These are phyloP conservation scores for Ptychochromis oligacanthus DNA, from an alignment of 2,113 vertebrate species.

Conservation along the genomic window DNA sequence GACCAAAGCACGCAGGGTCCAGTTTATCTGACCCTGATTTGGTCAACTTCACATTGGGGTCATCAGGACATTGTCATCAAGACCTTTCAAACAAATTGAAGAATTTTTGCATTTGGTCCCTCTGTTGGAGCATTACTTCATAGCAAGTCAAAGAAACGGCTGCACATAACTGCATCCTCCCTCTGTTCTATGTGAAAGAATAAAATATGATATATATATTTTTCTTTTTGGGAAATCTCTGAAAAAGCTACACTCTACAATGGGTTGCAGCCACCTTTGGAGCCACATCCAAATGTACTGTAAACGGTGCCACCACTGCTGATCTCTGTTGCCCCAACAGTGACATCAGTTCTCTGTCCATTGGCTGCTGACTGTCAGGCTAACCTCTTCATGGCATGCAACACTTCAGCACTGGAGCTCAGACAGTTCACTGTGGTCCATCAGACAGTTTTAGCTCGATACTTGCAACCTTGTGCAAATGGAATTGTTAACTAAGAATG, in stretches of 20 bases:
- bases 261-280: background rate
- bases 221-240: background rate
- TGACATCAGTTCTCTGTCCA: slow-evolving; percentile 61
- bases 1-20: background rate
- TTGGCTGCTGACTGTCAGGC: slow-evolving; percentile 67
- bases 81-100: background rate
- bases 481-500: background rate
- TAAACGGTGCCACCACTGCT: slow-evolving; percentile 30
- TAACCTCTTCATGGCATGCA: slow-evolving; percentile 39
- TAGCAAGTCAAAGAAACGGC: background rate
- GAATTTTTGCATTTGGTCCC: slow-evolving; percentile 22
- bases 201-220: background rate
- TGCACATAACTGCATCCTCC: background rate
- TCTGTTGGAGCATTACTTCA: slow-evolving; percentile 32
- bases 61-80: background rate
- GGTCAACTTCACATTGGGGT: background rate
- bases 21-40: background rate
- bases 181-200: background rate
- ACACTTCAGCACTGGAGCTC: slow-evolving; percentile 37
- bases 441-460: background rate
- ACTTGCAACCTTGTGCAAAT: background rate
- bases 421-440: slow-evolving; percentile 5
- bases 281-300: slow-evolving; percentile 17
- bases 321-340: slow-evolving; percentile 32
- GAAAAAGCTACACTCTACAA: too few species aligned